Percentiles rank a stretch among this genome's conserved stretches.
These are phyloP conservation scores for Subacronicta megacephala DNA, from an alignment of 2,888 invertebrate genomes.

Conservation along the genomic window DNA sequence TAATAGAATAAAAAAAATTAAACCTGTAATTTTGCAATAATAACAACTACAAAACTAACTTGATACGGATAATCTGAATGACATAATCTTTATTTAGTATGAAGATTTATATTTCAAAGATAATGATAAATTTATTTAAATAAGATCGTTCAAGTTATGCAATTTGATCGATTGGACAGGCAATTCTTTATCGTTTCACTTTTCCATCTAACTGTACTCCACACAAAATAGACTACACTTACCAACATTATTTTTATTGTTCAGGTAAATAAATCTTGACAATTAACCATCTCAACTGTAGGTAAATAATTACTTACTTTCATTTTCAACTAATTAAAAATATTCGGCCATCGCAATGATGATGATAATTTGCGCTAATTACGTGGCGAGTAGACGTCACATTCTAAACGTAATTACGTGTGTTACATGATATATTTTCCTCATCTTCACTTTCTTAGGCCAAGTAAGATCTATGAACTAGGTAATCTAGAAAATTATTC, in stretches of 20 bases:
- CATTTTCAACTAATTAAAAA: conserved; percentile 66
- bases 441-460: conserved; percentile 43
- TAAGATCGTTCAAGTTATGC: background rate
- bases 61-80: no score
- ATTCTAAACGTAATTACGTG: conserved; percentile 39
- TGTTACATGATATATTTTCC: conserved; percentile 38
- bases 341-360: conserved; percentile 38
- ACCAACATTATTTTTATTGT: conserved; percentile 23
- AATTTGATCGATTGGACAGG: background rate
- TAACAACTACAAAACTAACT: no score
- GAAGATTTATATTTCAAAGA: no score
- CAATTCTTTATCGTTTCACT: conserved; percentile 2
- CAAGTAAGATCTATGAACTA: background rate
- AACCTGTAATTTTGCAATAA: no score
- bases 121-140: no score
- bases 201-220: conserved; percentile 5
- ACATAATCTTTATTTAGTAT: no score
- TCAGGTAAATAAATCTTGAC: conserved; percentile 35
- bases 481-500: background rate
- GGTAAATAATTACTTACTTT: conserved; percentile 53
- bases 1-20: no score
- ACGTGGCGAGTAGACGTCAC: conserved; percentile 37
- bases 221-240: conserved; percentile 5
- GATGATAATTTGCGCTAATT: conserved; percentile 56
- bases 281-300: conserved; percentile 29